Percentiles rank a stretch among this genome's conserved stretches.
Evolutionary conservation across 1,140 invertebrate genomes (phyloP).

Genomic region (Drosophila melanogaster): DNA sequence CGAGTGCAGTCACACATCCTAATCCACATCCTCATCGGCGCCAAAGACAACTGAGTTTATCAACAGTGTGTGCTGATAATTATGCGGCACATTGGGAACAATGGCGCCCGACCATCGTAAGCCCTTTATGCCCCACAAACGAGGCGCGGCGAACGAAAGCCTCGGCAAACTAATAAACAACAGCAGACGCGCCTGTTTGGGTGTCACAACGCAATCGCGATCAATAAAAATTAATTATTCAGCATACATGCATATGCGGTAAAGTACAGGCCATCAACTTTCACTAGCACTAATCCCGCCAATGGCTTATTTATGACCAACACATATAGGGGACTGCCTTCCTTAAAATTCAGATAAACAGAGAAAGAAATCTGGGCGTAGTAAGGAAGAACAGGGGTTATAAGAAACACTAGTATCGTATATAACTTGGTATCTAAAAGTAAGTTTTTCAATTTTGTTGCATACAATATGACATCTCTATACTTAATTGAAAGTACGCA

Average conservation of each 20-base stretch:
- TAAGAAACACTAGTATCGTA: no score
- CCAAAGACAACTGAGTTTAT: conserved; percentile 5
- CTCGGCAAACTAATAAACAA: conserved; percentile 73
- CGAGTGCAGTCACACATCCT: conserved; percentile 9
- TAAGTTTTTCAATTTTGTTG: not conserved
- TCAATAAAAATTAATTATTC: conserved; percentile 83
- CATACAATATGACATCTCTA: no score
- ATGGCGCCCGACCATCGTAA: conserved; percentile 47
- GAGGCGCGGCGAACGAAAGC: conserved; percentile 51
- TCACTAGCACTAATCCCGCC: conserved; percentile 57
- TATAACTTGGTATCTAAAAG: not conserved
- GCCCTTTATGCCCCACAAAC: conserved; percentile 55
- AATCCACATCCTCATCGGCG: not conserved
- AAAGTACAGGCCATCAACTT: conserved; percentile 64
- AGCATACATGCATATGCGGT: conserved; percentile 50
- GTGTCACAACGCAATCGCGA: conserved; percentile 51
- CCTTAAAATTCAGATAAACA: not conserved
- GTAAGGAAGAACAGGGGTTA: not conserved
- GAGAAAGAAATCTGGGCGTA: not conserved
- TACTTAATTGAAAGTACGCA: not conserved
- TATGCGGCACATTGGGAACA: conserved; percentile 65
- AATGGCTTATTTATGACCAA: conserved; percentile 62
- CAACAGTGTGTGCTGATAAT: conserved; percentile 45
- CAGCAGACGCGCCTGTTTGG: conserved; percentile 17
- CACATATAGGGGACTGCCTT: conserved; percentile 2